Evolutionary conservation across 2,113 vertebrate species (phyloP).

Genomic region (Rafetus swinhoei): DNA sequence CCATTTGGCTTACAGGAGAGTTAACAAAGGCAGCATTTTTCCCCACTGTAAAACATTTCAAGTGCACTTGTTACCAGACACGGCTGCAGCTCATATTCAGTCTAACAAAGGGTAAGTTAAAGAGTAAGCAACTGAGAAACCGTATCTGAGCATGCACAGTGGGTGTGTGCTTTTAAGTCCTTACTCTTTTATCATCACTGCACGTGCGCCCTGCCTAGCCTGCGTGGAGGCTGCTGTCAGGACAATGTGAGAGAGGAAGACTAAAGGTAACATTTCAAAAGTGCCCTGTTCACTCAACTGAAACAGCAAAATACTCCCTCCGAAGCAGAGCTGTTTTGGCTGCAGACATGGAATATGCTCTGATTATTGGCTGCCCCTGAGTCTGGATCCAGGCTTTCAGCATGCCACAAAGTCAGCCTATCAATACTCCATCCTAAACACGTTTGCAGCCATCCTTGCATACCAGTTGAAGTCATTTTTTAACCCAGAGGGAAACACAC

Average conservation of each 20-base stretch:
- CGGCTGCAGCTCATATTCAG: background rate
- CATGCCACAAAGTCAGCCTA: background rate
- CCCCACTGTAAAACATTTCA: background rate
- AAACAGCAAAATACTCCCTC: background rate
- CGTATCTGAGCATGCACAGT: background rate
- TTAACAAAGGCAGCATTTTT: background rate
- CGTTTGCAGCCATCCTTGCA: rapidly evolving
- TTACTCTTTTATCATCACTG: background rate
- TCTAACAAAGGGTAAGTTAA: background rate
- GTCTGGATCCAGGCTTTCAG: background rate
- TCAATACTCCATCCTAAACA: rapidly evolving
- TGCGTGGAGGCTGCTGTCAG: background rate
- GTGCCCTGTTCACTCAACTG: background rate
- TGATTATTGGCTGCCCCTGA: background rate
- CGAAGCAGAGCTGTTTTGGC: background rate
- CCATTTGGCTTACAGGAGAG: background rate
- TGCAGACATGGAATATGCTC: background rate
- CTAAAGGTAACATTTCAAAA: background rate
- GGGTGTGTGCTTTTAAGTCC: background rate
- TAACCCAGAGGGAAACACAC: background rate
- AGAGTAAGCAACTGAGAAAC: no score
- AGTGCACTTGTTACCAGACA: background rate
- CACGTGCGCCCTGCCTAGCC: background rate
- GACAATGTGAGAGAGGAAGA: background rate
- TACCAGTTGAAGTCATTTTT: background rate